Conservation (phyloP, 1,140 invertebrate genomes). For the Apis laboriosa region DNA sequence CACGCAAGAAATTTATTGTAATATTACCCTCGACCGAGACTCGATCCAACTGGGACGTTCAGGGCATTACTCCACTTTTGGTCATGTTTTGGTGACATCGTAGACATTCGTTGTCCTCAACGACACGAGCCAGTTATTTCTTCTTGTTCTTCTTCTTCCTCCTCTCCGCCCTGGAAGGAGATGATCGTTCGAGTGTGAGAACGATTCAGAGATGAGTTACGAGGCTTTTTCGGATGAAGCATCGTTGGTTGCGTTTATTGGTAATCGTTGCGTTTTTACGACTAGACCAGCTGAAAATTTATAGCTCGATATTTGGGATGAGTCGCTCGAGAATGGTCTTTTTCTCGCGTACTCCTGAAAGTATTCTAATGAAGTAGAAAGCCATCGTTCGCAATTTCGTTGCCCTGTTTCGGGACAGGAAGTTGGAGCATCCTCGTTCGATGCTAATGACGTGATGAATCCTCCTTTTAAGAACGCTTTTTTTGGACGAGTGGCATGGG, state of each 20-base stretch:
- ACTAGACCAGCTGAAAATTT: neutral
- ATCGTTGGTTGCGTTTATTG: slow-evolving; percentile 5
- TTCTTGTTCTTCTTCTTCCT: no score
- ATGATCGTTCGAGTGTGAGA: neutral
- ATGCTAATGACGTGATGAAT: neutral
- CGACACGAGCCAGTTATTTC: neutral
- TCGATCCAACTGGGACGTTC: slow-evolving; percentile 36
- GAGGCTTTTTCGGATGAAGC: neutral
- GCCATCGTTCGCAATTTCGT: slow-evolving; percentile 31
- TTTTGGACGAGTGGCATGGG: neutral
- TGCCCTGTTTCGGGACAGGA: slow-evolving; percentile 23
- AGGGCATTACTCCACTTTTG: slow-evolving; percentile 37
- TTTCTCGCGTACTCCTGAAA: slow-evolving; percentile 21
- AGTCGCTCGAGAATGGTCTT: neutral
- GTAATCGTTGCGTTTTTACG: slow-evolving; percentile 15
- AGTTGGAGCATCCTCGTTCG: neutral
- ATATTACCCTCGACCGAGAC: slow-evolving; percentile 13
- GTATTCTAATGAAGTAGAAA: slow-evolving; percentile 41
- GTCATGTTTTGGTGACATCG: slow-evolving; percentile 12
- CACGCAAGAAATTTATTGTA: slow-evolving; percentile 36
- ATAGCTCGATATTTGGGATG: neutral
- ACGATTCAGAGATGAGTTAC: slow-evolving; percentile 5
- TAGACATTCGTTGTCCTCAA: neutral
- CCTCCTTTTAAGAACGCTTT: neutral
- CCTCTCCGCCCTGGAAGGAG: neutral